A percentile compares a stretch with the other conserved stretches of the same genome.
Conservation (phyloP, 2,797 vertebrate species). For the Epinephelus awoara region DNA sequence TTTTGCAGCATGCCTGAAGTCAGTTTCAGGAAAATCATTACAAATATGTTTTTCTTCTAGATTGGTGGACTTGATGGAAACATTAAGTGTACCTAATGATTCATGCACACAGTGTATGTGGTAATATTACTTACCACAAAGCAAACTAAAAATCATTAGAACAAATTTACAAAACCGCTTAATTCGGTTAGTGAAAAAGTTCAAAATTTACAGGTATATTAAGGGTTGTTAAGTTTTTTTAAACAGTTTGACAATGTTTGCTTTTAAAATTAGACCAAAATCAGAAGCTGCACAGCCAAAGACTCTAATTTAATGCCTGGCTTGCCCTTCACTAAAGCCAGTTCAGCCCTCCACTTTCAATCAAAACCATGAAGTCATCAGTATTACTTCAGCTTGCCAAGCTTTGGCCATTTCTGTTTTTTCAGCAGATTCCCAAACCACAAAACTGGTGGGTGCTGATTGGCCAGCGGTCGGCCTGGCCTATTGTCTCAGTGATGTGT, state of each 20-base stretch:
- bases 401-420: conserved; percentile 82
- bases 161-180: neutral
- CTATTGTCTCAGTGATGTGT: conserved; percentile 73
- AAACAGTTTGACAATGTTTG: conserved; percentile 67
- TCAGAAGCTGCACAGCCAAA: conserved; percentile 37
- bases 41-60: neutral
- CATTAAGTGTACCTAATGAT: neutral
- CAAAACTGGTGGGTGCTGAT: conserved; percentile 80
- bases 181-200: neutral
- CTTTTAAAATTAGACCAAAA: conserved; percentile 46
- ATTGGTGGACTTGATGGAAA: neutral
- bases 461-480: conserved; percentile 68
- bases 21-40: neutral
- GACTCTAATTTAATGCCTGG: conserved; percentile 61
- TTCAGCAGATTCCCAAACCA: conserved; percentile 87
- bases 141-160: neutral
- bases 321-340: conserved; percentile 70
- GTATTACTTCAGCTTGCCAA: conserved; percentile 78
- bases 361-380: conserved; percentile 85
- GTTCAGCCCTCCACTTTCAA: conserved; percentile 76
- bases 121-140: neutral
- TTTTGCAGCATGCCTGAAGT: neutral
- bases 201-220: neutral
- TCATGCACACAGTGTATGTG: neutral
- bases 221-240: neutral